A percentile compares a stretch with the other conserved stretches of the same genome.
Evolutionary conservation across 2,113 vertebrate genomes (phyloP).

Genomic region (Garra rufa): DNA sequence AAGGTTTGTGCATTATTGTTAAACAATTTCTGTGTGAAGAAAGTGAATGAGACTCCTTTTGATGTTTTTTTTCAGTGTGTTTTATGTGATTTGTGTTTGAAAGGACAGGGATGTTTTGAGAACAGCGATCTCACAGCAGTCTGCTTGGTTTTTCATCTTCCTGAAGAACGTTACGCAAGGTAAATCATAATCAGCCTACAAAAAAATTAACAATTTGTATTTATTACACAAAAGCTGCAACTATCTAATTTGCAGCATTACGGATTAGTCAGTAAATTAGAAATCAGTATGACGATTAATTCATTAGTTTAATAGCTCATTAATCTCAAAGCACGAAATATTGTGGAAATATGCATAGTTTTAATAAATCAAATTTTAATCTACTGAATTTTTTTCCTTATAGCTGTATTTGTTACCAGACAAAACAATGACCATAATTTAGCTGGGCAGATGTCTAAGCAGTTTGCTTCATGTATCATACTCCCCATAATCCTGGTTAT

Average conservation of each 20-base stretch:
- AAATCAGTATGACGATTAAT: neutral
- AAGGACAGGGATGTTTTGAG: neutral
- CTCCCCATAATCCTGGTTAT: neutral
- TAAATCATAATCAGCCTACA: slow-evolving; percentile 14
- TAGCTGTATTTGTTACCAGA: neutral
- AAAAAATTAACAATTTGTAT: neutral
- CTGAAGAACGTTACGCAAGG: neutral
- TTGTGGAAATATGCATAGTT: neutral
- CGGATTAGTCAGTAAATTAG: neutral
- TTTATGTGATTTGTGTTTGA: neutral
- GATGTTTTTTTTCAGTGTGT: neutral
- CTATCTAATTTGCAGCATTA: neutral
- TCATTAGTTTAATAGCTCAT: neutral
- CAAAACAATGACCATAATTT: neutral
- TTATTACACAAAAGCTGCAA: neutral
- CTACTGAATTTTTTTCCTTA: neutral
- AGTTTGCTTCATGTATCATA: neutral
- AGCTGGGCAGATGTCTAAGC: neutral
- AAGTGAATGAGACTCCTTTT: neutral
- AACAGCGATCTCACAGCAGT: neutral
- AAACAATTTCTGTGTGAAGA: neutral
- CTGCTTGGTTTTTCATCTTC: neutral
- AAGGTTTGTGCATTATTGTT: neutral
- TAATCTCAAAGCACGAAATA: slow-evolving; percentile 3
- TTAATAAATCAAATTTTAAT: neutral